phyloP scores from a whole-genome alignment of 2,888 invertebrate species.

The Leptinotarsa haldemani region DNA sequence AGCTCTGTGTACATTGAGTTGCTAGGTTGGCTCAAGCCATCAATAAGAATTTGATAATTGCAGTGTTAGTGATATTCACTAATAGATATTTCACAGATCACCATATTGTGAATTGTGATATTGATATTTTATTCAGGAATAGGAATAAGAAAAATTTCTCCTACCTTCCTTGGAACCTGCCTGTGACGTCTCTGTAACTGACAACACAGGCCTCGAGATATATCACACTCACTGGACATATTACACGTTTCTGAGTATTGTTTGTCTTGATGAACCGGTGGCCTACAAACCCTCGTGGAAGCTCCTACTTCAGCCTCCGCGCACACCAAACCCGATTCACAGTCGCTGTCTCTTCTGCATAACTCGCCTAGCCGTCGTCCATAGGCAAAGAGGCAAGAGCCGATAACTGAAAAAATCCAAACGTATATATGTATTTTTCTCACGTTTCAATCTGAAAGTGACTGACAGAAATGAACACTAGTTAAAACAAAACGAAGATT shows the following conservation, averaged over 20 bases:
- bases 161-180: constrained; percentile 84
- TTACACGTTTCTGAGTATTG: constrained; percentile 87
- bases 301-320: constrained; percentile 76
- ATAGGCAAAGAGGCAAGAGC: constrained; percentile 76
- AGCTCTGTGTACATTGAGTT: no score
- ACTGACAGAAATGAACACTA: no score
- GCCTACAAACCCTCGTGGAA: constrained; percentile 79
- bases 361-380: constrained; percentile 85
- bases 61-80: no score
- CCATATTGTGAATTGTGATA: no score
- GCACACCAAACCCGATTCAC: constrained; percentile 85
- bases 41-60: no score
- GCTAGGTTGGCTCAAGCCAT: no score
- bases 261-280: constrained; percentile 80
- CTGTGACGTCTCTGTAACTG: constrained; percentile 88
- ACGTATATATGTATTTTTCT: no score
- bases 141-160: neutral
- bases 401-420: constrained; percentile 67
- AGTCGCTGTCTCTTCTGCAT: constrained; percentile 86
- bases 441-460: no score
- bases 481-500: no score
- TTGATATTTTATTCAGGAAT: no score
- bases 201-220: constrained; percentile 87
- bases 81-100: no score
- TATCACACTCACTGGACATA: constrained; percentile 87